Base-by-base conservation (phyloP, 1,140 invertebrate genomes). In the Musca domestica region DNA sequence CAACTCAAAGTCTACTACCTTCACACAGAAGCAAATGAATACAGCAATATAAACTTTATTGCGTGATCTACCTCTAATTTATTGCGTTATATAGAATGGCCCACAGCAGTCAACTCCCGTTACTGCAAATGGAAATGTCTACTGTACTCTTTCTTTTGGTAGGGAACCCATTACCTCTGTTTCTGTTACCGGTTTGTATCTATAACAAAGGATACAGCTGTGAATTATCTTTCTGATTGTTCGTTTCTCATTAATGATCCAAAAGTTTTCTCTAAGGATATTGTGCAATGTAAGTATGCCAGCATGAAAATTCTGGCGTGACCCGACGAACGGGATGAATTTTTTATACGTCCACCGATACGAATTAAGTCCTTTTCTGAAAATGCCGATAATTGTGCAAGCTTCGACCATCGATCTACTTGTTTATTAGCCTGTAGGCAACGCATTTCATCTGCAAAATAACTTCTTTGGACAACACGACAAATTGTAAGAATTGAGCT, bases 71-170 rank as follows among this genome's bases (percentile, higher is more conserved):
- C 25, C 9, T 64, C 47, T 19, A 4, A 30, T 30, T 30, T 30
- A 9, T 9, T 30, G 27, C 3, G 27, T 30, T 30, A 41, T 23
- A 15, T 73, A 58, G 6, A 79, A 25, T 49, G 77, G 80, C 49
- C 79, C 80, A 2, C 76, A 76, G 48, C 77, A 82, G 69, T 83
- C 81, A 2, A 79, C 64, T n/a, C 76, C 72, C 3, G 58, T 27
- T 7, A 67, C 66, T 41, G 67, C 9, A 69, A 82, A 82, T 7
- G 76, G 72, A 48, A 68, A 71, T 22, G 68, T 49, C 4, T 72
- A 61, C 20, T 63, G 23, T 9, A 72, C 56, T 17, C 77, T 47
- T 5, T 51, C 23, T 19, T 25, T 34, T 14, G 77, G 77, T 25
- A 81, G 69, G 46, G 78, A 23, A 3, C 69, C 80, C 81, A 83